phyloP scores from a whole-genome alignment of 1,140 invertebrate genomes.

The Sinella curviseta region DNA sequence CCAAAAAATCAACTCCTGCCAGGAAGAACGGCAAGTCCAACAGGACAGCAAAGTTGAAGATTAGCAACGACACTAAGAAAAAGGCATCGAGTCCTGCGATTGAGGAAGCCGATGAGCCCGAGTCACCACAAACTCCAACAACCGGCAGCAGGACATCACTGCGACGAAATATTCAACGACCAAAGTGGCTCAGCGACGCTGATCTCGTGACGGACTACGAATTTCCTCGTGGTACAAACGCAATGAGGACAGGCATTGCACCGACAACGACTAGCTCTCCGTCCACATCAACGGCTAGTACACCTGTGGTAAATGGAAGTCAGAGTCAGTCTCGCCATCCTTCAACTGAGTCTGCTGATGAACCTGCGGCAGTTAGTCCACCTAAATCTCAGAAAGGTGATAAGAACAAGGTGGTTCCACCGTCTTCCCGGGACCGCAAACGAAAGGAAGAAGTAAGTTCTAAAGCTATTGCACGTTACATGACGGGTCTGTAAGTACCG shows the following conservation, averaged over 20 bases:
- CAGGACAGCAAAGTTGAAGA: too few relatives aligned
- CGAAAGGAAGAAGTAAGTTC: background rate
- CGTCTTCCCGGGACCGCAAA: background rate
- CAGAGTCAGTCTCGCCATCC: background rate
- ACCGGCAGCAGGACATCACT: background rate
- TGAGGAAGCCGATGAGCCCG: background rate
- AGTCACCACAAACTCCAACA: background rate
- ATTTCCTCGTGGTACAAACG: background rate
- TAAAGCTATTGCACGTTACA: too few relatives aligned
- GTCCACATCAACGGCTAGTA: background rate
- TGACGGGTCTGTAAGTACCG: too few relatives aligned
- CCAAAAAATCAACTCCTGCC: too few relatives aligned
- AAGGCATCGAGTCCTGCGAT: background rate
- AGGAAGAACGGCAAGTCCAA: too few relatives aligned
- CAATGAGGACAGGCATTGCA: background rate
- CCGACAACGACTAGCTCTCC: background rate
- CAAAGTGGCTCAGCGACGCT: background rate
- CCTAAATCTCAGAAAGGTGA: background rate
- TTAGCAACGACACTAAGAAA: background rate
- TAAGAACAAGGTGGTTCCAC: background rate
- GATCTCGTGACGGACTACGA: conserved; percentile 12
- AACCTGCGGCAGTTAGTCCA: background rate
- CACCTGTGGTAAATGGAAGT: background rate
- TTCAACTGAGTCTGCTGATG: background rate
- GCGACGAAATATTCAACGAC: conserved; percentile 6